Conservation (phyloP, 2,888 invertebrate genomes). For the Epiblema foenella region DNA sequence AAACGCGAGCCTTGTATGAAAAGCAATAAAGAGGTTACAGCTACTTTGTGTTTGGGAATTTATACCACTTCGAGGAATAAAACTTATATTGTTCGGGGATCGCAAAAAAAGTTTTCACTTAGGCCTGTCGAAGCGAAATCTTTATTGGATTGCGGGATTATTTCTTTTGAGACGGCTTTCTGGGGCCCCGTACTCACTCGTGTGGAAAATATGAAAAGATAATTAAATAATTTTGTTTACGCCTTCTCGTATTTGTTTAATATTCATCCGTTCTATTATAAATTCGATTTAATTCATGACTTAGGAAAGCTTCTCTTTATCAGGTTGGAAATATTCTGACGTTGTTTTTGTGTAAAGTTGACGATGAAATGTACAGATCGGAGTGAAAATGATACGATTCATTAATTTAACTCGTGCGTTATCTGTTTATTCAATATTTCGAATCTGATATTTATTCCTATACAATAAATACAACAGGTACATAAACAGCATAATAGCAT, state of each 20-base stretch:
- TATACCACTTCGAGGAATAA: constrained; percentile 82
- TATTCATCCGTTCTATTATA: constrained; percentile 45
- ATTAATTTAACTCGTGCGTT: neutral
- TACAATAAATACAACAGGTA: no score
- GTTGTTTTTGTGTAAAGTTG: constrained; percentile 11
- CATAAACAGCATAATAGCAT: no score
- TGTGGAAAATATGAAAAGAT: constrained; percentile 63
- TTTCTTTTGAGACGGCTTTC: constrained; percentile 69
- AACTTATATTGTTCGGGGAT: constrained; percentile 82
- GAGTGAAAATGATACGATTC: neutral
- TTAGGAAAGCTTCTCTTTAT: constrained; percentile 23
- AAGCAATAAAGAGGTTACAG: constrained; percentile 83
- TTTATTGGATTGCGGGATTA: constrained; percentile 80
- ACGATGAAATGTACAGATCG: neutral
- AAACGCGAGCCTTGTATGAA: constrained; percentile 76
- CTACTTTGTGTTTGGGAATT: constrained; percentile 84
- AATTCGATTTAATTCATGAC: constrained; percentile 41
- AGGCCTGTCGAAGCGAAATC: constrained; percentile 78
- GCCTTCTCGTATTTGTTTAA: constrained; percentile 48
- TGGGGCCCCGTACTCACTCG: constrained; percentile 58
- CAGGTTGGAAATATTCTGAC: neutral
- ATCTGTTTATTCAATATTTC: no score
- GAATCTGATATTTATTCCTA: no score
- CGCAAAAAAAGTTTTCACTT: constrained; percentile 81
- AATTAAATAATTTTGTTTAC: constrained; percentile 56